Conservation (phyloP, 2,888 invertebrate species). For the Smittia sp. region DNA sequence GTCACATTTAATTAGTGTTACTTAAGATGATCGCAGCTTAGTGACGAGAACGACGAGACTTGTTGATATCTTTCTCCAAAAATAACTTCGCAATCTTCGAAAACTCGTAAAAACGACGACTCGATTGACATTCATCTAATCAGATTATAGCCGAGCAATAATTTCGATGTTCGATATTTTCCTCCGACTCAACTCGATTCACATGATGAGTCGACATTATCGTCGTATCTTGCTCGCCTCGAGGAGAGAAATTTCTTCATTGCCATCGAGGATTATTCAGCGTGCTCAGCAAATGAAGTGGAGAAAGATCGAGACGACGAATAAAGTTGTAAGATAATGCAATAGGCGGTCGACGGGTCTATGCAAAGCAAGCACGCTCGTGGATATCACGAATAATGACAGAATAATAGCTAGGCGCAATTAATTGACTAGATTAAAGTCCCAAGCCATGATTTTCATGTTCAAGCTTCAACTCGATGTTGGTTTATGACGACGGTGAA, state of each 20-base stretch:
- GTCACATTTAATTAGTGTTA: too few relatives aligned
- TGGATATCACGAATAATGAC: constrained; percentile 23
- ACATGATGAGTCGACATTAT: not conserved
- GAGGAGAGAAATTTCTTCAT: not conserved
- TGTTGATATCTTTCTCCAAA: too few relatives aligned
- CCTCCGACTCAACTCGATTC: not conserved
- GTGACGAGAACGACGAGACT: too few relatives aligned
- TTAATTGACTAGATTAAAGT: not conserved
- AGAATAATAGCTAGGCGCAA: not conserved
- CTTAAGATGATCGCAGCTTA: too few relatives aligned
- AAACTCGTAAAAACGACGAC: not conserved
- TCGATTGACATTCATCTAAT: constrained; percentile 1
- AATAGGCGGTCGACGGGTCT: not conserved
- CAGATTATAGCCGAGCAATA: not conserved
- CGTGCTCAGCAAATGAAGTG: not conserved
- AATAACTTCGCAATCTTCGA: too few relatives aligned
- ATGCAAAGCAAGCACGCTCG: not conserved
- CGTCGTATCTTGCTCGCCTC: not conserved
- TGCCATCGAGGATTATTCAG: not conserved
- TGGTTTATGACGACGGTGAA: not conserved
- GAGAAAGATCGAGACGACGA: not conserved
- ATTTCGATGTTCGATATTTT: not conserved
- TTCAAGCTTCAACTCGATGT: too few relatives aligned
- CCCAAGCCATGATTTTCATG: not conserved
- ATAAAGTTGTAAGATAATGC: constrained; percentile 17